Evolutionary conservation across 2,113 vertebrate species (phyloP).

Genomic region (Calidris pygmaea): DNA sequence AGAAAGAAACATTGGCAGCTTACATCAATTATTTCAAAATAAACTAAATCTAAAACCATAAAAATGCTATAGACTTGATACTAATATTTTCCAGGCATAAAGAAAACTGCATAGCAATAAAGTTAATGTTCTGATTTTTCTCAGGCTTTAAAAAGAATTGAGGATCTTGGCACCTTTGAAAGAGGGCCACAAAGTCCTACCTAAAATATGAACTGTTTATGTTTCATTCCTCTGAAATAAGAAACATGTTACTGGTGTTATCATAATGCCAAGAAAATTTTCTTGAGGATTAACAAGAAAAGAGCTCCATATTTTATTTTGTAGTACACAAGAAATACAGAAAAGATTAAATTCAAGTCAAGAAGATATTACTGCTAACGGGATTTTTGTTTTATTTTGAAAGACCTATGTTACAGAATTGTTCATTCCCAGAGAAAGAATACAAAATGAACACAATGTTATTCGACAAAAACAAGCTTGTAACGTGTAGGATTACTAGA

Average conservation of each 20-base stretch:
- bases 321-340: slow-evolving; percentile 60
- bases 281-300: slow-evolving; percentile 53
- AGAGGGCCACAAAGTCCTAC: background rate
- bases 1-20: background rate
- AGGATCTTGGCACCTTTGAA: background rate
- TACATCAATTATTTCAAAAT: background rate
- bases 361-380: slow-evolving; percentile 39
- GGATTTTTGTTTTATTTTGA: slow-evolving; percentile 59
- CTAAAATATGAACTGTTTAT: background rate
- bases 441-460: slow-evolving; percentile 78
- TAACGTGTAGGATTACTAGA: slow-evolving; percentile 73
- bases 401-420: slow-evolving; percentile 64
- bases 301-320: slow-evolving; percentile 59
- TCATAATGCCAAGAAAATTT: slow-evolving; percentile 3
- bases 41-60: background rate
- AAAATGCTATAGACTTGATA: background rate
- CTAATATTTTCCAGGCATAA: background rate
- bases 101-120: background rate
- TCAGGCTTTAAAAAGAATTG: background rate
- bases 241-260: slow-evolving; percentile 10
- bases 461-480: slow-evolving; percentile 58
- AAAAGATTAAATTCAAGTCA: slow-evolving; percentile 74
- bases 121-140: background rate
- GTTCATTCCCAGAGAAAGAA: slow-evolving; percentile 69
- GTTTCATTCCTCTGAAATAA: background rate